A percentile compares a stretch with the other conserved stretches of the same genome.
These are phyloP conservation scores for Dendrolimus punctatus DNA, from an alignment of 1,140 invertebrate genomes.

Conservation along the genomic window DNA sequence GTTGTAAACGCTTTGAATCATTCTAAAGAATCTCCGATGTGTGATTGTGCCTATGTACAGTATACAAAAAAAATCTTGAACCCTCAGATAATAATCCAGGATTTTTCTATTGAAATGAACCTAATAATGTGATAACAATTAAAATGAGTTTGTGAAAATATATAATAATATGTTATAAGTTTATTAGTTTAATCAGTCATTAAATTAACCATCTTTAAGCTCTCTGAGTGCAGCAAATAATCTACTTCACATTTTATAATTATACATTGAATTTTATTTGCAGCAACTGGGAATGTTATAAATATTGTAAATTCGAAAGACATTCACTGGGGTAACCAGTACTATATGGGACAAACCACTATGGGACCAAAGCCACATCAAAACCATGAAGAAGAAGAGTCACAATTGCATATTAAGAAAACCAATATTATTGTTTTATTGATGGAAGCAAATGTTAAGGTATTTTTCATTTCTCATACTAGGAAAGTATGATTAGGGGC, in stretches of 20 bases:
- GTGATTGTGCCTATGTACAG: no score
- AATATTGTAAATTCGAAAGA: conserved; percentile 58
- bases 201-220: not conserved
- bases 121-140: no score
- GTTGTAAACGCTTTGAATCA: no score
- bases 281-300: conserved; percentile 60
- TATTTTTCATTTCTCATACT: conserved; percentile 8
- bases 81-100: no score
- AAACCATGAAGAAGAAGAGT: conserved; percentile 17
- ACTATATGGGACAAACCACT: conserved; percentile 44
- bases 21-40: no score
- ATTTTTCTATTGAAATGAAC: no score
- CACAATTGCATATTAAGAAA: conserved; percentile 44
- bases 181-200: not conserved
- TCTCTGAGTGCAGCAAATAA: no score
- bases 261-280: conserved; percentile 4
- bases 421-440: conserved; percentile 43
- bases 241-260: no score
- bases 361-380: conserved; percentile 12
- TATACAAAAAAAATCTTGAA: no score
- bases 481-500: no score
- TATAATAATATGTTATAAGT: not conserved
- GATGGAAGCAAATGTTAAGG: conserved; percentile 47
- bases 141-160: no score
- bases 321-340: conserved; percentile 54